Evolutionary conservation across 2,888 invertebrate genomes (phyloP).

Genomic region (Diaphora mendica): DNA sequence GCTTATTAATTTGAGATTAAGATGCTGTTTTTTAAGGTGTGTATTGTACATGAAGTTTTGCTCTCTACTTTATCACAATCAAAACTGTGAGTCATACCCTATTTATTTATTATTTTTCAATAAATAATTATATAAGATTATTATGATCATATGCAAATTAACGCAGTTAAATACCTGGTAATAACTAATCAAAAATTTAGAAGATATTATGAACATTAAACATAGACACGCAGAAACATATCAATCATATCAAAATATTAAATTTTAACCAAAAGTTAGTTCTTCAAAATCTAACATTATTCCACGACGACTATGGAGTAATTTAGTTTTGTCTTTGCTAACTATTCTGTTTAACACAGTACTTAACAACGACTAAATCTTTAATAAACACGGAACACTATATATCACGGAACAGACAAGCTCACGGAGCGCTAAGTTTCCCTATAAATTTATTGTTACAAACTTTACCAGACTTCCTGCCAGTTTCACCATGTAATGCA

Average conservation of each 20-base stretch:
- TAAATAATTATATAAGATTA: too few species aligned
- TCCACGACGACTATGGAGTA: background rate
- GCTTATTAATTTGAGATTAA: too few species aligned
- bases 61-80: too few species aligned
- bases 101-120: too few species aligned
- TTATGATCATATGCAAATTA: background rate
- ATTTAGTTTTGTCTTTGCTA: background rate
- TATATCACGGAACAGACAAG: conserved; percentile 22
- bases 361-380: conserved; percentile 4
- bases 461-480: conserved; percentile 16
- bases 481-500: conserved; percentile 12
- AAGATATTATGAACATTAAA: background rate
- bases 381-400: conserved; percentile 22
- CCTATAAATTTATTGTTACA: conserved; percentile 30
- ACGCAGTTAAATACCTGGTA: background rate
- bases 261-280: background rate
- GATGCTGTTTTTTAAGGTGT: too few species aligned
- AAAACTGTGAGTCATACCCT: too few species aligned
- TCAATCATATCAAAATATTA: background rate
- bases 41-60: too few species aligned
- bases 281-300: background rate
- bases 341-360: background rate
- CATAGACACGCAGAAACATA: background rate
- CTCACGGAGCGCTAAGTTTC: conserved; percentile 22
- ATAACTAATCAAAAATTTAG: too few species aligned